These are phyloP conservation scores for Canis aureus DNA, from an alignment of 2,113 vertebrate genomes.

Conservation along the genomic window DNA sequence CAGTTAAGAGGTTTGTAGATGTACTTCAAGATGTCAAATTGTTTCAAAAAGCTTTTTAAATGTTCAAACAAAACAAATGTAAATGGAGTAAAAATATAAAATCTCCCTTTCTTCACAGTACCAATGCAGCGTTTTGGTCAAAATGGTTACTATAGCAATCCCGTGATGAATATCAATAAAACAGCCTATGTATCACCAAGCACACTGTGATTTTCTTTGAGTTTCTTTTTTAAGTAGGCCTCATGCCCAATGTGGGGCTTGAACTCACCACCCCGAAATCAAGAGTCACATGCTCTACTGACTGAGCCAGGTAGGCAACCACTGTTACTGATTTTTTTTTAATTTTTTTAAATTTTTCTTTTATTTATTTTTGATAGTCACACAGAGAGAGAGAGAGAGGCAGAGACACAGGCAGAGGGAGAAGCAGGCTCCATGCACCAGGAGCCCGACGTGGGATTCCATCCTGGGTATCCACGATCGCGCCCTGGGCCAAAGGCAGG, in stretches of 20 bases:
- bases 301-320: background rate
- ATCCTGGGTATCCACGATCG: too few species aligned
- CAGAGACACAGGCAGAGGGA: too few species aligned
- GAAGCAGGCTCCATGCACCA: too few species aligned
- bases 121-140: slow-evolving; percentile 16
- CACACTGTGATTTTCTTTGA: background rate
- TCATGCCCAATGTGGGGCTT: background rate
- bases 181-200: background rate
- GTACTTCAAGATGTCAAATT: slow-evolving; percentile 57
- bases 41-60: slow-evolving; percentile 51
- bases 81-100: slow-evolving; percentile 58
- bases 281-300: background rate
- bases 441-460: too few species aligned
- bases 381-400: too few species aligned
- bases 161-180: slow-evolving; percentile 44
- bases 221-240: background rate
- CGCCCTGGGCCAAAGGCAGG: too few species aligned
- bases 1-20: slow-evolving; percentile 14
- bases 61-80: slow-evolving; percentile 47
- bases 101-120: slow-evolving; percentile 8
- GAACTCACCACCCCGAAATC: background rate
- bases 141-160: slow-evolving; percentile 17
- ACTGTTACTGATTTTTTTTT: background rate
- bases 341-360: too few species aligned
- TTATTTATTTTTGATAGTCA: too few species aligned